Conservation (phyloP, 2,113 vertebrate genomes). For the Albula goreensis region DNA sequence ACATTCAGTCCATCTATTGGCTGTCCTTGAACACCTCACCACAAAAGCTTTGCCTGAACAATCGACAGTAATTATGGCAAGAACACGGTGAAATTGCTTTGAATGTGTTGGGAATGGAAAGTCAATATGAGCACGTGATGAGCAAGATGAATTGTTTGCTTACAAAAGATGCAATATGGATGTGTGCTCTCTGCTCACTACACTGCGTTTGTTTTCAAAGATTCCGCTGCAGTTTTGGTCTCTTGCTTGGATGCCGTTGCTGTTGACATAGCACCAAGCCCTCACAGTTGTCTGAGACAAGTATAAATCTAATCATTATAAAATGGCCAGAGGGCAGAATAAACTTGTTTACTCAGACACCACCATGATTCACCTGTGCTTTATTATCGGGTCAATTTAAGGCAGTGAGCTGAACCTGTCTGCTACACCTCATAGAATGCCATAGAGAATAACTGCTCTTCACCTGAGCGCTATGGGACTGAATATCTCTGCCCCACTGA, state of each 20-base stretch:
- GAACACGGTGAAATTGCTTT: constrained; percentile 10
- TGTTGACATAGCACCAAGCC: not conserved
- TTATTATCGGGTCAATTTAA: not conserved
- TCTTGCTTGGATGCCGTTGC: not conserved
- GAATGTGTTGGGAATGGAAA: not conserved
- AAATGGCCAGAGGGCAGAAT: not conserved
- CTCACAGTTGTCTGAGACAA: not conserved
- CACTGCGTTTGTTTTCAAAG: constrained; percentile 33
- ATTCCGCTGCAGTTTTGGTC: not conserved
- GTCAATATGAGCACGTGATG: constrained; percentile 21
- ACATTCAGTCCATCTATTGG: constrained; percentile 16
- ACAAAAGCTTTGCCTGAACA: constrained; percentile 19
- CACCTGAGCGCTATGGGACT: too few species aligned
- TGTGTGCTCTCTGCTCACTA: constrained; percentile 20
- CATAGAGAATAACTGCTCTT: not conserved
- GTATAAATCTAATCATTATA: not conserved
- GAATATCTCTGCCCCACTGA: not conserved
- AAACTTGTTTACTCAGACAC: not conserved
- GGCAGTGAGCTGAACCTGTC: not conserved
- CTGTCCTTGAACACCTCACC: not conserved
- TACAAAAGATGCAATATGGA: constrained; percentile 19
- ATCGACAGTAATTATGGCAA: constrained; percentile 29
- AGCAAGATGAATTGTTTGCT: constrained; percentile 16
- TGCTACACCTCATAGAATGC: not conserved
- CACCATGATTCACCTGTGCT: not conserved